Evolutionary conservation across 2,113 vertebrate species (phyloP), one percentile per base, ranked within the genome.

Genomic region (Microcebus murinus): DNA sequence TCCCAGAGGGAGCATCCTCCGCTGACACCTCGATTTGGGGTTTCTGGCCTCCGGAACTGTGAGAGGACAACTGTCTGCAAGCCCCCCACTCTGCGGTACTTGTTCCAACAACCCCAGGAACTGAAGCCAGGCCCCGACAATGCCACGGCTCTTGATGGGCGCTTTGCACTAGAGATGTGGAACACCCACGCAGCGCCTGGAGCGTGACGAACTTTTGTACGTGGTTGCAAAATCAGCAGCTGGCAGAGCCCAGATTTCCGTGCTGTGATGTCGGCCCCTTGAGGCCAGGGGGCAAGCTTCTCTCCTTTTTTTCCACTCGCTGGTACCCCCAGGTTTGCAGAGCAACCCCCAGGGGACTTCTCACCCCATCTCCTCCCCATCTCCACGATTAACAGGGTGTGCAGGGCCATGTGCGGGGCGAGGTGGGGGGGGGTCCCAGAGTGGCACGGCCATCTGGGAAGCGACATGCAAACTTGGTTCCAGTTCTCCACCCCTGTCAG

Each of bases 141-240:
- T 12, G 8, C 52, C 2, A 8, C 42, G 8, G 3, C 12, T 11
- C 0, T 0, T 11, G 14, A 25, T 10, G 14, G 83, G 7, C 8
- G 4, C 18, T 84, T 45, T 14, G 63, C 20, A 21, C 45, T 10
- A 15, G 36, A 25, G 68, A 52, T 34, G n/a, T 27, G 23, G 21
- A 12, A 14, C 17, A 3, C 34, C 55, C 39, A 45, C 13, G 0
- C 4, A 1, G 61, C 18, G 42, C 55, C 34, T 8, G 3, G 13
- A 4, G 8, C 73, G 3, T 61, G 25, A 50, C 52, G 25, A n/a
- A 61, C 21, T 1, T 21, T 27, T 25, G 20, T 0, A 3, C n/a
- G 1, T 2, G 3, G 20, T 20, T 34, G 13, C 57, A 25, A 29
- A 17, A 12, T 17, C 36, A 15, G 57, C 50, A 5, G 11, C 23